Evolutionary conservation across 2,888 invertebrate species (phyloP).

Genomic region (Cheilosia variabilis): DNA sequence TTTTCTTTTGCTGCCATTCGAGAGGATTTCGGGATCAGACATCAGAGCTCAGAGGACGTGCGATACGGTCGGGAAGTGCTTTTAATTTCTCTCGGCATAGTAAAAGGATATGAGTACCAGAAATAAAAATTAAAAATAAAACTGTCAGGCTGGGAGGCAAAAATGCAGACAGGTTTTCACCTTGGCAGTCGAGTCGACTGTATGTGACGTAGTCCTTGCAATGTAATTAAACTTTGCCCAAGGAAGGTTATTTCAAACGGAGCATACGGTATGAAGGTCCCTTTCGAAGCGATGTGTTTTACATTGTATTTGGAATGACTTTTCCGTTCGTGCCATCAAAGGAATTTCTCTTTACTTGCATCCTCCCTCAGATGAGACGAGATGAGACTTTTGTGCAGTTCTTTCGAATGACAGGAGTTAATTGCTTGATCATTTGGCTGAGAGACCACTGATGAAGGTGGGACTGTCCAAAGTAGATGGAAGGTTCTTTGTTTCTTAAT

Average conservation of each 20-base stretch:
- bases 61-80: conserved; percentile 58
- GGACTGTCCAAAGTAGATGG: not conserved
- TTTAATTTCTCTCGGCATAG: conserved; percentile 62
- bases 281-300: conserved; percentile 18
- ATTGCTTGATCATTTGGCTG: conserved; percentile 27
- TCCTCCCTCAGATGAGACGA: conserved; percentile 25
- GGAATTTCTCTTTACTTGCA: conserved; percentile 50
- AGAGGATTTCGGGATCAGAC: conserved; percentile 51
- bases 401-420: conserved; percentile 29
- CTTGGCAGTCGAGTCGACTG: conserved; percentile 28
- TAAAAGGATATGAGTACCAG: conserved; percentile 54
- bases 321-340: conserved; percentile 60
- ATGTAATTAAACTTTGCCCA: conserved; percentile 66
- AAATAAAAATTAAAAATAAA: conserved; percentile 34
- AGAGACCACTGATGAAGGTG: not conserved
- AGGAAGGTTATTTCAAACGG: conserved; percentile 30
- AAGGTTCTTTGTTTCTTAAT: not conserved
- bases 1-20: not conserved
- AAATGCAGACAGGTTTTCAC: conserved; percentile 50
- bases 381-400: conserved; percentile 25
- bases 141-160: conserved; percentile 20
- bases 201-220: conserved; percentile 50
- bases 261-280: conserved; percentile 7
- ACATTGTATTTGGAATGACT: conserved; percentile 1
- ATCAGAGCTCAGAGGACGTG: conserved; percentile 20